These are phyloP conservation scores for Oryzias javanicus DNA, from an alignment of 2,113 vertebrate genomes.

Conservation along the genomic window DNA sequence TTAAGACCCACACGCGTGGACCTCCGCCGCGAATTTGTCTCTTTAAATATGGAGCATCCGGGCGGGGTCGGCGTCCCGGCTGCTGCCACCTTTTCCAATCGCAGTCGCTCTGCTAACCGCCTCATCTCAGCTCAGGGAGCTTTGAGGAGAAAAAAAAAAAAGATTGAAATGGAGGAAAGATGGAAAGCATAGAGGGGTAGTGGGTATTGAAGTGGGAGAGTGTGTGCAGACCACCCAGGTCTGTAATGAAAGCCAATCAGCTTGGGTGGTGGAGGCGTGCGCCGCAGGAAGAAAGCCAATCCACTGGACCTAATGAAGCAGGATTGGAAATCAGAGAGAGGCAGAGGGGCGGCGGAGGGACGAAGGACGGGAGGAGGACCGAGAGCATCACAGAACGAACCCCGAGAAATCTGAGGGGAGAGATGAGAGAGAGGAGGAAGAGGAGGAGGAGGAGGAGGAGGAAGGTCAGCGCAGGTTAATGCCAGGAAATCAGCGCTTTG, in stretches of 20 bases:
- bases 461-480: conserved; percentile 52
- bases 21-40: conserved; percentile 16
- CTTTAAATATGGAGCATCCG: conserved; percentile 26
- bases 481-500: conserved; percentile 50
- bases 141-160: conserved; percentile 23
- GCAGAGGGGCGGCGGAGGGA: conserved; percentile 18
- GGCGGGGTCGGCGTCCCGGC: conserved; percentile 4
- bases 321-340: conserved; percentile 66
- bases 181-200: conserved; percentile 26
- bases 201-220: conserved; percentile 48
- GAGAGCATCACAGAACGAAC: conserved; percentile 1
- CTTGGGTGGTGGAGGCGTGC: conserved; percentile 51
- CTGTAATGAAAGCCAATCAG: conserved; percentile 71
- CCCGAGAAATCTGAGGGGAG: conserved; percentile 6
- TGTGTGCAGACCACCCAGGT: conserved; percentile 45
- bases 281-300: conserved; percentile 68
- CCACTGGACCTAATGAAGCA: conserved; percentile 66
- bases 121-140: conserved; percentile 35
- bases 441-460: background rate
- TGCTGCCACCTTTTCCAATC: conserved; percentile 21
- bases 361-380: background rate
- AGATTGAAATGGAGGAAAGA: conserved; percentile 52
- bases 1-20: conserved; percentile 8
- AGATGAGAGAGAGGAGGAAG: conserved; percentile 3
- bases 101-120: conserved; percentile 22